Conservation (phyloP, 1,140 invertebrate genomes). For the Papilio aristodemus region DNA sequence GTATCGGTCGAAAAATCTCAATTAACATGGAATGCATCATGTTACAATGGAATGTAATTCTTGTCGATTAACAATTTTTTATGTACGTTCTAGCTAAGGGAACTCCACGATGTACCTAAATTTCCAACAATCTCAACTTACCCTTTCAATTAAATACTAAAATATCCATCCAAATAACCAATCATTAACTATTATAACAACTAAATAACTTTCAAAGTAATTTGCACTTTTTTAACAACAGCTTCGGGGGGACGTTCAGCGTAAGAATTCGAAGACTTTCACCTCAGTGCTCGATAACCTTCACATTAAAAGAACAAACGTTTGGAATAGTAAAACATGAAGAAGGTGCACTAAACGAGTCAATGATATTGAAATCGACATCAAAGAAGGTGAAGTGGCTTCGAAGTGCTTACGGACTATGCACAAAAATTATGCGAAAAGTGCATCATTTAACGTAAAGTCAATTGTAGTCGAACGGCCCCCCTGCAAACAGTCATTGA, state of each 20-base stretch:
- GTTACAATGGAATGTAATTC: constrained; percentile 58
- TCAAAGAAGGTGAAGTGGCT: constrained; percentile 51
- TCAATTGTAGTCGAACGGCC: constrained; percentile 62
- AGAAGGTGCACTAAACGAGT: constrained; percentile 32
- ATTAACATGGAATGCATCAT: constrained; percentile 66
- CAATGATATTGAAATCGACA: constrained; percentile 10
- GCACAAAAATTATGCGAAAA: constrained; percentile 55
- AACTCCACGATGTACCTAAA: constrained; percentile 43
- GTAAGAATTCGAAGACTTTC: constrained; percentile 68
- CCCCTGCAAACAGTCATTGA: constrained; percentile 83
- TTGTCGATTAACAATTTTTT: constrained; percentile 11
- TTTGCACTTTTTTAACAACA: constrained; percentile 71
- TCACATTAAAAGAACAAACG: constrained; percentile 24
- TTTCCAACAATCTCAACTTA: constrained; percentile 47
- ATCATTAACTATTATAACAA: constrained; percentile 66
- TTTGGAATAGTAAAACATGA: constrained; percentile 33
- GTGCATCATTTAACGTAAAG: constrained; percentile 52
- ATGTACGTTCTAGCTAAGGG: constrained; percentile 30
- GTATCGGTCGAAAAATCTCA: constrained; percentile 53
- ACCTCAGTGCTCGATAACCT: constrained; percentile 40
- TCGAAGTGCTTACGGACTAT: constrained; percentile 66
- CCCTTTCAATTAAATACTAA: constrained; percentile 66
- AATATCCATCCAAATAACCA: constrained; percentile 76
- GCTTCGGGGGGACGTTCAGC: constrained; percentile 76
- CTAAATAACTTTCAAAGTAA: constrained; percentile 69